Base-by-base conservation (phyloP, 1,140 invertebrate genomes). In the Drosophila pruinosa region DNA sequence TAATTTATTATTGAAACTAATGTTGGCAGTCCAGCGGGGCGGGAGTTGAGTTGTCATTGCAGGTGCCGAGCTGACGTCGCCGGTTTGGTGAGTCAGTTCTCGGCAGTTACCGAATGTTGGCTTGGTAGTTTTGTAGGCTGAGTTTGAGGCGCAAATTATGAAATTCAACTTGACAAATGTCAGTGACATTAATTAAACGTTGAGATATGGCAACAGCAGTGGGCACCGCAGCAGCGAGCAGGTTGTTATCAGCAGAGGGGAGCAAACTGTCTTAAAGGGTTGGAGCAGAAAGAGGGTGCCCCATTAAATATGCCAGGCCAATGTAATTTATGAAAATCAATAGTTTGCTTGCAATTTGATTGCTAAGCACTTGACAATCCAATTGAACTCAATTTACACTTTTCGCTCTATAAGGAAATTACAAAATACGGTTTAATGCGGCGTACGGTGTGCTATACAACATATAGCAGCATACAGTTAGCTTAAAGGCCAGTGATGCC, bases 1-100 rank as follows among this genome's bases (percentile, higher is more conserved):
- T 82, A 78, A 82, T 82, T 82, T 82, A 82, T 82, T 82, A 82
- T 82, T 82, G 74, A 78, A 82, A 82, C 78, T 82, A 82, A 82
- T 82, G 78, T 72, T 56, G 36, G 67, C 64, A 69, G 48, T 38
- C 70, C 52, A 52, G 4, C 6, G 6, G 8, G 14, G 12, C 12
- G 12, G 10, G 4, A 5, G 8, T 14, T 12, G 7, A 3, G 22
- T 12, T 67, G 48, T 31, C 63, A 34, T 24, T 68, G 43, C 58
- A 70, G 72, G 67, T 65, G 75, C 21, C 61, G 38, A 36, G 71
- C 71, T 69, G 63, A 62, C 31, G 71, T 43, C 31, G 71, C 64
- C 50, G 57, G 63, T 53, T 61, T 54, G 48, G 50, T 52, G 47
- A 43, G 41, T 75, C 56, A 53, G 19, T 34, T 50, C n/a, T n/a